These are phyloP conservation scores for Parasteatoda tepidariorum DNA, from an alignment of 1,140 invertebrate genomes.

Conservation along the genomic window DNA sequence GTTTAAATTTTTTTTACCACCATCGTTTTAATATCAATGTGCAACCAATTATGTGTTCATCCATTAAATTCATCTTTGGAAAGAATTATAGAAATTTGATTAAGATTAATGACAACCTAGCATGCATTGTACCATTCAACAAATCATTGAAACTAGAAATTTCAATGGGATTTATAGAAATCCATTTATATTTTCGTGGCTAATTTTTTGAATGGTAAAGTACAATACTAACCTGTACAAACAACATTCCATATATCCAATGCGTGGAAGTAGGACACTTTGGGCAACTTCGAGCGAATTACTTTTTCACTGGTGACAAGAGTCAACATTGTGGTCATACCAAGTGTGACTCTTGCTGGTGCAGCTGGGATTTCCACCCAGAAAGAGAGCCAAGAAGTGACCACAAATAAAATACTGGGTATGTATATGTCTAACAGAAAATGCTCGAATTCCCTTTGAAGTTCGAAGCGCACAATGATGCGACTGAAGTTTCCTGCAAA, in stretches of 20 bases:
- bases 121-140: too few relatives aligned
- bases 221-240: conserved; percentile 78
- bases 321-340: conserved; percentile 74
- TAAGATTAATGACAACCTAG: too few relatives aligned
- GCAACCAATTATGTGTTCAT: too few relatives aligned
- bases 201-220: too few relatives aligned
- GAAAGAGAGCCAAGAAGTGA: conserved; percentile 77
- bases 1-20: too few relatives aligned
- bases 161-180: too few relatives aligned
- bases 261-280: conserved; percentile 86
- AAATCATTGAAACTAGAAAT: too few relatives aligned
- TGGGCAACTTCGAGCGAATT: conserved; percentile 71
- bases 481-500: conserved; percentile 75
- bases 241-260: conserved; percentile 89
- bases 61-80: too few relatives aligned
- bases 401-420: conserved; percentile 76
- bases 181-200: too few relatives aligned
- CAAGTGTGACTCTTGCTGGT: conserved; percentile 74
- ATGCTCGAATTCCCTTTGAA: conserved; percentile 74
- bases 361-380: conserved; percentile 75
- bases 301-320: conserved; percentile 72
- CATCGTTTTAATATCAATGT: too few relatives aligned
- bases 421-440: conserved; percentile 76
- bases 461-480: conserved; percentile 72
- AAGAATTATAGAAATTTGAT: too few relatives aligned